Evolutionary conservation across 53 echinoderm and acorn worm genomes (phyloP), one percentile per base, ranked within the genome.

Genomic region (Glandiceps talaboti): DNA sequence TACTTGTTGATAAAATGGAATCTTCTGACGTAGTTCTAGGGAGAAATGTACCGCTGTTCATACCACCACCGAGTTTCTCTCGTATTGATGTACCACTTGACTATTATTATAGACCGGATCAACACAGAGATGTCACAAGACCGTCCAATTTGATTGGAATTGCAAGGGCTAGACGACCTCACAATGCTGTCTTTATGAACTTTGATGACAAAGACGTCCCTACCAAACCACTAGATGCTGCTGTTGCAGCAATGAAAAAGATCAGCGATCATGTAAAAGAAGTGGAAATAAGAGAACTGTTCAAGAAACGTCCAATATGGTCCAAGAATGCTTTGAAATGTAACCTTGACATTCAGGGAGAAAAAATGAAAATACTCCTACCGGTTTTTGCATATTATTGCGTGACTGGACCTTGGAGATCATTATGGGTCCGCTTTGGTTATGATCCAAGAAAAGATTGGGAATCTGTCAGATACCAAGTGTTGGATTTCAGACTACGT

Each of bases 351-450:
- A 31, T 90, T 14, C 77, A 83, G 1, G 26, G 79, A 20, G 28
- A 79, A 1, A 81, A 82, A 27, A 74, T 96, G 73, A 93, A 89
- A 77, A 79, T 85, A 1, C 77, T 92, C 30, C 85, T 96, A 1
- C 92, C 92, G 1, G 76, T 81, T 29, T 73, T 92, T 0, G 90
- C 89, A 1, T 96, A 82, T 79, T 96, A 96, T 86, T 92, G 84
- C 79, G 31, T 84, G 30, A 86, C 88, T 0, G 96, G 96, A 25
- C 96, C 96, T 1, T 96, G 96, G 96, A 88, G 96, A 77, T 86
- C 90, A 14, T 78, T 86, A 0, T 96, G 96, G 96, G 88, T 90
- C 28, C 87, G 87, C 0, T 75, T 92, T 1, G 96, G 92, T 27
- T 92, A 92, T 30, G 92, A 96, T 82, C 96, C 96, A 0, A 79